A percentile compares a stretch with the other conserved stretches of the same genome.
These are phyloP conservation scores for Mamestra configurata DNA, from an alignment of 1,140 invertebrate species.

Conservation along the genomic window DNA sequence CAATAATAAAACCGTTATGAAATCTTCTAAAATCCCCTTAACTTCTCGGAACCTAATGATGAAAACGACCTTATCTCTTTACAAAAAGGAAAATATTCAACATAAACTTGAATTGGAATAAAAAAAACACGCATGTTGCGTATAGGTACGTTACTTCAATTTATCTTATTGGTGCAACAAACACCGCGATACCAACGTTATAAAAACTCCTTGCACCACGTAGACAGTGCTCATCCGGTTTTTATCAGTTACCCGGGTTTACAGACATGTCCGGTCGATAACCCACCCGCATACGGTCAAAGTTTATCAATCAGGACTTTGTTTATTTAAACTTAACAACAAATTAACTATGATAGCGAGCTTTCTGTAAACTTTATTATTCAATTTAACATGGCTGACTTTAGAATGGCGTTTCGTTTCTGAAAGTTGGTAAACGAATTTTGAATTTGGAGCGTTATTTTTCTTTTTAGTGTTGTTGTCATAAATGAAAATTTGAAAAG, in stretches of 20 bases:
- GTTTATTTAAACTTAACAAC: constrained; percentile 42
- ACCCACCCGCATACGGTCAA: constrained; percentile 52
- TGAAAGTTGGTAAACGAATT: constrained; percentile 29
- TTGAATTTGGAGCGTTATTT: constrained; percentile 29
- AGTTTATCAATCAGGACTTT: constrained; percentile 52
- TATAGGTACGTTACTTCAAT: too few relatives aligned
- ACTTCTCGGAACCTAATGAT: too few relatives aligned
- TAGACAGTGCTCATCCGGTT: constrained; percentile 41
- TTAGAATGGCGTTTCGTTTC: background rate
- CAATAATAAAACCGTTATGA: too few relatives aligned
- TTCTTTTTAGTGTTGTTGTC: background rate
- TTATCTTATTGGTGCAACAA: background rate
- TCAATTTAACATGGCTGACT: constrained; percentile 34
- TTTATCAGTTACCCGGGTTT: constrained; percentile 49
- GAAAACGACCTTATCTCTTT: too few relatives aligned
- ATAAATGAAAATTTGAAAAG: background rate
- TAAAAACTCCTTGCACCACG: constrained; percentile 19
- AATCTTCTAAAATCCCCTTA: too few relatives aligned
- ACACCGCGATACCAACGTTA: background rate
- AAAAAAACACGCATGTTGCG: too few relatives aligned
- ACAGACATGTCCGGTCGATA: constrained; percentile 51
- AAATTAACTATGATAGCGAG: constrained; percentile 36
- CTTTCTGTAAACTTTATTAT: constrained; percentile 34
- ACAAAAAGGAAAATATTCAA: too few relatives aligned
- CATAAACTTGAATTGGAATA: too few relatives aligned